A percentile compares a stretch with the other conserved stretches of the same genome.
Evolutionary conservation across 2,888 invertebrate genomes (phyloP).

Genomic region (Hemaris fuciformis): DNA sequence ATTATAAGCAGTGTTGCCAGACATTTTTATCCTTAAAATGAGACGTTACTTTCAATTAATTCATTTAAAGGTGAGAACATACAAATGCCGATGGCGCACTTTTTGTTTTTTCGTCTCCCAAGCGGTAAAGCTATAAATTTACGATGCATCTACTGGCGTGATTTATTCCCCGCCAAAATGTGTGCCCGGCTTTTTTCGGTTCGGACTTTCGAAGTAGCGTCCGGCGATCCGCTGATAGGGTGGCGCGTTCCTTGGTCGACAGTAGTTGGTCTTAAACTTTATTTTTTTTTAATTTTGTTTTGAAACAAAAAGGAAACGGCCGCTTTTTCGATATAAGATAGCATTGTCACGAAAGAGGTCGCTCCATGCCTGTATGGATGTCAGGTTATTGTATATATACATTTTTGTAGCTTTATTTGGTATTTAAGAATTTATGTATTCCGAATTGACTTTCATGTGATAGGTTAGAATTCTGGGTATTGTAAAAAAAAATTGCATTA

Average conservation of each 20-base stretch:
- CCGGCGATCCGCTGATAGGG: slow-evolving; percentile 76
- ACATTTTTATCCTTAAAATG: slow-evolving; percentile 16
- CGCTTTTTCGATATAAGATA: slow-evolving; percentile 63
- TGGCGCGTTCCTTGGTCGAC: slow-evolving; percentile 69
- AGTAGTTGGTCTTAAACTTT: slow-evolving; percentile 68
- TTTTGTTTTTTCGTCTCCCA: slow-evolving; percentile 27
- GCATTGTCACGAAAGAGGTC: slow-evolving; percentile 40
- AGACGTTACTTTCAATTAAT: slow-evolving; percentile 10
- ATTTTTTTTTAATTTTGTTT: slow-evolving; percentile 52
- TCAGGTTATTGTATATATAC: slow-evolving; percentile 1
- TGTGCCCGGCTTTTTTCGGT: slow-evolving; percentile 69
- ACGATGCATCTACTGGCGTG: slow-evolving; percentile 72
- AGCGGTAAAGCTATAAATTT: slow-evolving; percentile 70
- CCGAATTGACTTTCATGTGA: neutral
- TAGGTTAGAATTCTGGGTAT: neutral
- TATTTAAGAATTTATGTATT: neutral
- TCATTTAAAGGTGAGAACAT: slow-evolving; percentile 11
- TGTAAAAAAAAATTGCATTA: neutral
- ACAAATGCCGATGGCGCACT: slow-evolving; percentile 44
- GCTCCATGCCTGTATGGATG: neutral
- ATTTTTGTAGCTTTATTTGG: neutral
- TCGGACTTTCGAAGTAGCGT: slow-evolving; percentile 76
- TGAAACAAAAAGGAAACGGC: slow-evolving; percentile 62
- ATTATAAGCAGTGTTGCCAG: neutral
- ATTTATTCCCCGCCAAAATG: slow-evolving; percentile 80